Conservation (phyloP, 2,113 vertebrate species). For the Lucifuga dentata region DNA sequence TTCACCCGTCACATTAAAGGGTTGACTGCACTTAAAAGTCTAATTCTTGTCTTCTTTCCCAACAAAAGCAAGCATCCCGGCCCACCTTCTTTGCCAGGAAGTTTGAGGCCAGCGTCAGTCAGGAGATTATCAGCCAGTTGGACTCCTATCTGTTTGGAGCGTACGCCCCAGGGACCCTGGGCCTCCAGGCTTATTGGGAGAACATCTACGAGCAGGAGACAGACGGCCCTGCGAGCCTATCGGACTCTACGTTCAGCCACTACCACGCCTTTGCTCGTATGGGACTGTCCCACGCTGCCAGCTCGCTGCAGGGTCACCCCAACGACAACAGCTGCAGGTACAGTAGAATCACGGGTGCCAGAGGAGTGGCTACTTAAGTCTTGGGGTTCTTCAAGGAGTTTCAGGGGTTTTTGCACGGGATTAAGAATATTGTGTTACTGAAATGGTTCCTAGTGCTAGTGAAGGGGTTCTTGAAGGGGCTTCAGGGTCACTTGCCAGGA, state of each 20-base stretch:
- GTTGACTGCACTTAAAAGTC: too few relatives aligned
- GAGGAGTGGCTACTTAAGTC: too few relatives aligned
- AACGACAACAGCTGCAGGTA: conserved; percentile 92
- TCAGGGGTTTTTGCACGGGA: too few relatives aligned
- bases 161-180: conserved; percentile 80
- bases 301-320: conserved; percentile 81
- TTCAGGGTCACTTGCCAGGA: too few relatives aligned
- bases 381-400: too few relatives aligned
- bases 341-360: too few relatives aligned
- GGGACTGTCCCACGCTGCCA: conserved; percentile 86
- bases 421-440: too few relatives aligned
- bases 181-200: conserved; percentile 95
- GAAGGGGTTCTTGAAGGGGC: too few relatives aligned
- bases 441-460: too few relatives aligned
- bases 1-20: too few relatives aligned
- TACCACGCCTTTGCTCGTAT: conserved; percentile 91
- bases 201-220: conserved; percentile 88
- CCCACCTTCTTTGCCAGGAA: conserved; percentile 98
- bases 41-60: neutral
- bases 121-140: conserved; percentile 94
- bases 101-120: conserved; percentile 96
- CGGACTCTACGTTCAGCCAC: conserved; percentile 88
- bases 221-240: conserved; percentile 84
- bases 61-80: conserved; percentile 89
- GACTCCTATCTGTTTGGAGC: conserved; percentile 91